phyloP scores from a whole-genome alignment of 2,888 invertebrate species.

The Melanchra persicariae region DNA sequence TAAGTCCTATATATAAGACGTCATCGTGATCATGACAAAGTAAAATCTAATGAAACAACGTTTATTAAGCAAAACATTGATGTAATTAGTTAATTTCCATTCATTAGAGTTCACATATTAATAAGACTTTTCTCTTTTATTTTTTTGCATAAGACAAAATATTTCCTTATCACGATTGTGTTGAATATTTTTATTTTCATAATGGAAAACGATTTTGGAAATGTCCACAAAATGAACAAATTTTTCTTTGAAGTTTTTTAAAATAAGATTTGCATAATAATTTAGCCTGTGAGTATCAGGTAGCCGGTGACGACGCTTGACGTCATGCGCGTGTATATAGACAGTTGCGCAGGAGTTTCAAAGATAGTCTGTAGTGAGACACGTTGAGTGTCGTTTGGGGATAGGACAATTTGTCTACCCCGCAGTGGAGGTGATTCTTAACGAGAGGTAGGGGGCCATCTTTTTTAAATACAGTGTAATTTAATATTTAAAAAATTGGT shows the following conservation, averaged over 20 bases:
- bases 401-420: constrained; percentile 64
- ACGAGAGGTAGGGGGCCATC: constrained; percentile 69
- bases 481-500: constrained; percentile 8
- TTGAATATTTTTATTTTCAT: constrained; percentile 19
- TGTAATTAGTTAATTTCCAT: not conserved
- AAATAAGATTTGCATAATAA: constrained; percentile 58
- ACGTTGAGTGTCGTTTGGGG: constrained; percentile 79
- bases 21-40: not conserved
- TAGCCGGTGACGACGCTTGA: constrained; percentile 69
- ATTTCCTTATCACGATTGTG: not conserved
- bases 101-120: too few species aligned
- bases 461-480: constrained; percentile 34
- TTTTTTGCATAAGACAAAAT: not conserved
- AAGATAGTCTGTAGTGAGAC: constrained; percentile 81
- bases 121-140: not conserved
- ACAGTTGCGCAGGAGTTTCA: constrained; percentile 79
- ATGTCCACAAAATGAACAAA: constrained; percentile 19
- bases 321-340: constrained; percentile 86
- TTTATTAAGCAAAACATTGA: not conserved
- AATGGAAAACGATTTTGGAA: constrained; percentile 36
- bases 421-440: constrained; percentile 57
- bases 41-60: not conserved
- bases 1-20: too few species aligned
- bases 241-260: constrained; percentile 11
- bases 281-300: constrained; percentile 41